Evolutionary conservation across 2,888 invertebrate genomes (phyloP), one percentile per base, ranked within the genome.

Genomic region (Argyresthia albistria): DNA sequence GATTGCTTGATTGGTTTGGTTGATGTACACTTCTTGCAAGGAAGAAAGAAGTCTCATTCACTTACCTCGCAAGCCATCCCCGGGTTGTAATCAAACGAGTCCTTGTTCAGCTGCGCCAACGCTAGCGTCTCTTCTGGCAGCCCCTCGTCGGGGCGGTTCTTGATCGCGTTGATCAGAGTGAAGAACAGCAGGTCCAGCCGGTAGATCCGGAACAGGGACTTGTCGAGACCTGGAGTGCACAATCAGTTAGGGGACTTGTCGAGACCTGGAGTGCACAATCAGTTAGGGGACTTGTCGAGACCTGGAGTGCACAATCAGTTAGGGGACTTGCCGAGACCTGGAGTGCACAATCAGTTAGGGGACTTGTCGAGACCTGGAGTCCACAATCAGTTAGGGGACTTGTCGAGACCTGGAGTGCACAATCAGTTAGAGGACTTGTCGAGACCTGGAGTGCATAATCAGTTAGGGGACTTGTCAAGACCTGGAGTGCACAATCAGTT

Each of bases 51-150:
- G 25, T 10, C 46, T 45, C 35, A 35, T 43, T 8, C 35, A 49
- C 50, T 53, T 52, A 59, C 86, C 63, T 69, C 61, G 51, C 86
- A 87, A 0, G 64, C 78, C 1, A 84, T 57, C 0, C 68, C 69
- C 0, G 77, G 73, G 0, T 69, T 73, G 57, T 79, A 83, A 50
- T 70, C 76, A 56, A 83, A 84, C 0, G 59, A 47, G 55, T 87
- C 86, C 43, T 75, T 80, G 56, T 62, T 67, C 1, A 87, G 63
- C 45, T 70, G 71, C 0, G 63, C 55, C 1, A 69, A 50, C 0
- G 86, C 81, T 4, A 86, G 63, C 0, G 83, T 73, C 46, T 76
- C 72, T 50, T 72, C 72, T 0, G 87, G 86, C 53, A 81, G 71
- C 0, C 79, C 80, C 35, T 80, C 80, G 36, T 73, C 54, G 0